Evolutionary conservation across 1,140 invertebrate species (phyloP), one percentile per base, ranked within the genome.

Genomic region (Zaprionus lachaisei): DNA sequence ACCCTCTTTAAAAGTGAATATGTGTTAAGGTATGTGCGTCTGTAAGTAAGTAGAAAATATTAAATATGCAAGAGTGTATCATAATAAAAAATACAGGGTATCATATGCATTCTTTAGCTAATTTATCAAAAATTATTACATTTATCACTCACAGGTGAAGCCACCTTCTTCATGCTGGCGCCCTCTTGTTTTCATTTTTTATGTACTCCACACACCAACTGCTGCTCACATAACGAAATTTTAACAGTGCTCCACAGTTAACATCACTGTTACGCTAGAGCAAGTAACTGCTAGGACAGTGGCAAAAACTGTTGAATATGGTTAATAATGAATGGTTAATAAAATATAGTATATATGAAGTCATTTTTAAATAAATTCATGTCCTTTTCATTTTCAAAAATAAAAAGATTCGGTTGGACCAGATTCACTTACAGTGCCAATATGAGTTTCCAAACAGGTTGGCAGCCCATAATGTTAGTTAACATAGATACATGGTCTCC

Each of bases 401-500:
- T 11, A 20, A 49, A 49, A 22, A 49, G 7, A 22, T 20, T 1
- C 12, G 4, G 0, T 3, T 2, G 14, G 1, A 24, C 28, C 49
- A 28, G 41, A 60, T 31, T 31, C 28, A 7, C 28, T 9, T 31
- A 31, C 28, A 70, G 67, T 75, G 38, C 67, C 67, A 70, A 38
- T 75, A 58, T 41, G 72, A 70, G 71, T 20, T n/a, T 2, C 17
- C 26, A 12, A 58, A 20, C 57, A 14, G 26, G n/a, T 20, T 37
- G 15, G n/a, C 57, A 61, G 47, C 51, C 28, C 58, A 5, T 3
- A 51, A 14, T 75, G 60, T 70, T 54, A 49, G 1, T 20, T 74
- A 58, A 70, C 72, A 75, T 37, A 5, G 51, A 12, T 9, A 9
- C 4, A 37, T 55, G 49, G 28, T 64, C 54, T 75, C 54, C 73